Conservation (phyloP, 92 coral and sea anemone genomes). For the Parazoanthus atlanticus region DNA sequence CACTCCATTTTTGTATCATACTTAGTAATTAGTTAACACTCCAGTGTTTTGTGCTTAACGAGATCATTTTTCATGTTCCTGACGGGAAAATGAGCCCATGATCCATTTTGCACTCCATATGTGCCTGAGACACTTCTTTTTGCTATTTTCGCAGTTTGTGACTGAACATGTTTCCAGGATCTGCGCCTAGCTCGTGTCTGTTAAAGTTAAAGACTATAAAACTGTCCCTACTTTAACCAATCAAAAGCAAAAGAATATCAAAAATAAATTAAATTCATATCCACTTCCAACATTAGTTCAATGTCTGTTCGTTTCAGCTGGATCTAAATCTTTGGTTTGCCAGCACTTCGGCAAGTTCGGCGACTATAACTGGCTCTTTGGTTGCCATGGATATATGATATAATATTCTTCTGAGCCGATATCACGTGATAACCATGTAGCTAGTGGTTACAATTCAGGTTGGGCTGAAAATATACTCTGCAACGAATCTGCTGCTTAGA, state of each 20-base stretch:
- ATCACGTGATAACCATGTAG: not conserved
- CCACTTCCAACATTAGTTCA: not conserved
- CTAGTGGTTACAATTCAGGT: not conserved
- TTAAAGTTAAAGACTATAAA: not conserved
- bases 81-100: not conserved
- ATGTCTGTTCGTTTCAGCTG: not conserved
- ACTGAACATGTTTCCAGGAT: not conserved
- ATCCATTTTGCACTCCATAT: not conserved
- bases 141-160: not conserved
- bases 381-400: conserved; percentile 7
- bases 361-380: not conserved
- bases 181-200: not conserved
- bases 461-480: conserved; percentile 5
- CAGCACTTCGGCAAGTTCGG: not conserved
- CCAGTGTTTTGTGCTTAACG: not conserved
- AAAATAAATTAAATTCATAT: conserved; percentile 21
- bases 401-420: not conserved
- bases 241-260: not conserved
- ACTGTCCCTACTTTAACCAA: not conserved
- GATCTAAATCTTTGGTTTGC: not conserved
- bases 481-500: conserved; percentile 28
- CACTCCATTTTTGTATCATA: not conserved
- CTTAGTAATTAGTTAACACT: no score
- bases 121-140: not conserved
- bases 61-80: not conserved